Conservation (phyloP, 2,888 invertebrate species). For the Cinara cedri region DNA sequence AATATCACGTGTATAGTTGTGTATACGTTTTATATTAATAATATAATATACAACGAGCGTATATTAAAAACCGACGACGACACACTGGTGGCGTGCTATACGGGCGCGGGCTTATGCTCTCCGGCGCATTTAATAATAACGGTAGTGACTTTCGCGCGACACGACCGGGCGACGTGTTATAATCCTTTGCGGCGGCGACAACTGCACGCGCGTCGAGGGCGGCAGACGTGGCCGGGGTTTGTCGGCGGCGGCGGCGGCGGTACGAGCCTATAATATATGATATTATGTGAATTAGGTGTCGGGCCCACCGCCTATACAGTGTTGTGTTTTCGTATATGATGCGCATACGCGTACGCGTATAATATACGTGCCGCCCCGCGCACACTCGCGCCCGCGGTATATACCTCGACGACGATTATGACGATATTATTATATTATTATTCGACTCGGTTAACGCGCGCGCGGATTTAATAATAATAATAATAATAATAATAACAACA, state of each 20-base stretch:
- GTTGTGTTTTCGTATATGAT: neutral
- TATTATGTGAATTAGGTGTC: conserved; percentile 10
- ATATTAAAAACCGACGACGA: conserved; percentile 7
- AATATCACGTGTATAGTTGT: no score
- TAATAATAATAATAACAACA: no score
- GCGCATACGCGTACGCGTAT: neutral
- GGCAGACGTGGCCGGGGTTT: neutral
- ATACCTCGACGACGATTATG: conserved; percentile 17
- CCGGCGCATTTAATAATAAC: neutral
- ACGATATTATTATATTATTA: conserved; percentile 17
- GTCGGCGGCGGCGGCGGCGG: no score
- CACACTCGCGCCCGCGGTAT: no score
- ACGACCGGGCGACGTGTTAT: neutral
- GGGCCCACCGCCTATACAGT: neutral
- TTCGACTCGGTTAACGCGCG: conserved; percentile 48
- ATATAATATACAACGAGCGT: neutral
- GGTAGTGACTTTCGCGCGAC: conserved; percentile 1
- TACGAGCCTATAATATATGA: no score
- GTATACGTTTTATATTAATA: no score
- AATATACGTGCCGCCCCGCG: neutral
- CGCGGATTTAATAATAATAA: conserved; percentile 28
- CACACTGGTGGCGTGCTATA: neutral
- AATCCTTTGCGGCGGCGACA: conserved; percentile 38
- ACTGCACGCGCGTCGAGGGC: neutral
- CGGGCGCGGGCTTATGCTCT: no score